Evolutionary conservation across 2,113 vertebrate genomes (phyloP).

Genomic region (Crotalus tigris): DNA sequence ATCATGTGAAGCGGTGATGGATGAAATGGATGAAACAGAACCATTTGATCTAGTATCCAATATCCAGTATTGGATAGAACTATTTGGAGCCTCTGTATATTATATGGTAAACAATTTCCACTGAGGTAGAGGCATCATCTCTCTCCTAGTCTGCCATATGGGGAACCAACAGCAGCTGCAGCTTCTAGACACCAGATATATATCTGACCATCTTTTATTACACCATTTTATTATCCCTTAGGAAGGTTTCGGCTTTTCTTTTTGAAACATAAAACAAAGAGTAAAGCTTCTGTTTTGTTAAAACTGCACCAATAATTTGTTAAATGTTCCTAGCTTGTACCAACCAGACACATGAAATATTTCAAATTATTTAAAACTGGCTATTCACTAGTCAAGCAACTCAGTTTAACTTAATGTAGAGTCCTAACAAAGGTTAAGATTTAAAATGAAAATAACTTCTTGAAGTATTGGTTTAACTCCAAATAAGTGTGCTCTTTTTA

Average conservation of each 20-base stretch:
- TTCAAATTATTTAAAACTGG: conserved; percentile 66
- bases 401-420: conserved; percentile 44
- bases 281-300: not conserved
- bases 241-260: not conserved
- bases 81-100: not conserved
- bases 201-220: not conserved
- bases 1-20: no score
- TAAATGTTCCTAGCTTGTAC: not conserved
- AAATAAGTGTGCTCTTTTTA: conserved; percentile 30
- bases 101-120: not conserved
- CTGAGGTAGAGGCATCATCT: not conserved
- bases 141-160: not conserved
- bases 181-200: not conserved
- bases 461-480: conserved; percentile 57
- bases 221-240: not conserved
- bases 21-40: not conserved
- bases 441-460: conserved; percentile 66
- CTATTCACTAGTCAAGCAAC: conserved; percentile 56
- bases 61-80: not conserved
- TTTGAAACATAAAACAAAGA: not conserved
- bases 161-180: not conserved
- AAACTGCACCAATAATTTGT: not conserved
- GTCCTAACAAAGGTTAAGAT: conserved; percentile 54
- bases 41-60: not conserved
- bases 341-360: conserved; percentile 50